Base-by-base conservation (phyloP, 2,113 vertebrate genomes). In the Balaenoptera acutorostrata region DNA sequence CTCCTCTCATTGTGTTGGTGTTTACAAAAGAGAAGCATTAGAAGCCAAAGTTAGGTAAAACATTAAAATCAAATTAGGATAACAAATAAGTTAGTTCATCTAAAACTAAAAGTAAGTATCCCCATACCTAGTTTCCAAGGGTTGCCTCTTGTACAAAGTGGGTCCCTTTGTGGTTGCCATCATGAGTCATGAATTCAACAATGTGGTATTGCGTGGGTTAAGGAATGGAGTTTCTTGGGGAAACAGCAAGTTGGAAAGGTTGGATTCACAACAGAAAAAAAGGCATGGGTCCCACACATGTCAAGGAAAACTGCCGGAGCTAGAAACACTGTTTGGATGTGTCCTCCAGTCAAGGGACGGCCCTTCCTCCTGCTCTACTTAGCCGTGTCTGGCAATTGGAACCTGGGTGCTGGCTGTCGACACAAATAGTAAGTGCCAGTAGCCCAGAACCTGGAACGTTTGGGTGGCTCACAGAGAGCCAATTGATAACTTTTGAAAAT, bases 301-400 rank as follows among this genome's bases (percentile, higher is more conserved):
- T 75, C 90, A 66, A 57, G 46, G 33, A 44, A 83, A 75, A 83
- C 2, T 0, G 2, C 13, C 20, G 8, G 31, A 59, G 46, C 21
- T 15, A 20, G 46, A 64, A 81, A 36, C 46, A 25, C 36, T 63
- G 6, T 6, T 0, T 1, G 74, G 41, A 7, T 36, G 49, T 2
- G 2, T 39, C 25, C 55, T 63, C 36, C 41, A 57, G 18, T 6
- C 14, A 8, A 44, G 25, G 0, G 1, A 41, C 17, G 4, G n/a
- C 17, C 10, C 39, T 39, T 11, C 59, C 15, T 8, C 10, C 23
- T n/a, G 4, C 10, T 20, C 59, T 75, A 1, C 15, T 64, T 25
- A 25, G 7, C 0, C 0, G 46, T 6, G 15, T 20, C n/a, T 61
- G 21, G n/a, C 1, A 7, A 39, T 49, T 6, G 2, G 20, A 57